Conservation (phyloP, 2,797 vertebrate species). For the Heteromormyrus szaboi region DNA sequence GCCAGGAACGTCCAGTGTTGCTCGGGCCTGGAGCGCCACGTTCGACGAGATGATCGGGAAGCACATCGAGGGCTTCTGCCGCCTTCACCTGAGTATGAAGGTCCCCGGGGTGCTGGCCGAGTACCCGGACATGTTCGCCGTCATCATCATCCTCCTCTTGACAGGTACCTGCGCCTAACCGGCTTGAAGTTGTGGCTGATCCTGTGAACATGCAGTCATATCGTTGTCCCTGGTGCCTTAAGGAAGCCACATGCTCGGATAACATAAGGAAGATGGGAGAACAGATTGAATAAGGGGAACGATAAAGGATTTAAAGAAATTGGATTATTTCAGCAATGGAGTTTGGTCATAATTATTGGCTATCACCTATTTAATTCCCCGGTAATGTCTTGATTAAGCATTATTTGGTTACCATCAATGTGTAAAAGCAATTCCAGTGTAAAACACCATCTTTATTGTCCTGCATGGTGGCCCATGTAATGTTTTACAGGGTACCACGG, state of each 20-base stretch:
- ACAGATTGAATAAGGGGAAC: background rate
- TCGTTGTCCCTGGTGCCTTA: background rate
- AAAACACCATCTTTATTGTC: background rate
- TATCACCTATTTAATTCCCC: background rate
- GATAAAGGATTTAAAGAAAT: background rate
- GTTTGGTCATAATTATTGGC: background rate
- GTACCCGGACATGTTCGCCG: conserved; percentile 86
- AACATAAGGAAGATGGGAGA: background rate
- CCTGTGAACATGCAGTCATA: background rate
- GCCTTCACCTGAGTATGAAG: conserved; percentile 69
- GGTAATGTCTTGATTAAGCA: background rate
- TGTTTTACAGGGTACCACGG: background rate
- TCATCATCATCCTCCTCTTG: conserved; percentile 80
- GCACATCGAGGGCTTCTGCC: conserved; percentile 70
- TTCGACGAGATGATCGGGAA: conserved; percentile 86
- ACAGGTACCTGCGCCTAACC: conserved; percentile 61
- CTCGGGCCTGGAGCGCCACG: conserved; percentile 86
- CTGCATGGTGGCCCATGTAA: background rate
- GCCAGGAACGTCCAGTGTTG: conserved; percentile 88
- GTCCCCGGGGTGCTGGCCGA: conserved; percentile 75
- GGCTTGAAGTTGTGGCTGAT: background rate
- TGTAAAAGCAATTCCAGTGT: background rate
- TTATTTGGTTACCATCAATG: background rate
- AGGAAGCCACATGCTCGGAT: background rate
- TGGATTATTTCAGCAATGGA: background rate